Evolutionary conservation across 2,888 invertebrate genomes (phyloP), one percentile per base, ranked within the genome.

Genomic region (Rutpela maculata): DNA sequence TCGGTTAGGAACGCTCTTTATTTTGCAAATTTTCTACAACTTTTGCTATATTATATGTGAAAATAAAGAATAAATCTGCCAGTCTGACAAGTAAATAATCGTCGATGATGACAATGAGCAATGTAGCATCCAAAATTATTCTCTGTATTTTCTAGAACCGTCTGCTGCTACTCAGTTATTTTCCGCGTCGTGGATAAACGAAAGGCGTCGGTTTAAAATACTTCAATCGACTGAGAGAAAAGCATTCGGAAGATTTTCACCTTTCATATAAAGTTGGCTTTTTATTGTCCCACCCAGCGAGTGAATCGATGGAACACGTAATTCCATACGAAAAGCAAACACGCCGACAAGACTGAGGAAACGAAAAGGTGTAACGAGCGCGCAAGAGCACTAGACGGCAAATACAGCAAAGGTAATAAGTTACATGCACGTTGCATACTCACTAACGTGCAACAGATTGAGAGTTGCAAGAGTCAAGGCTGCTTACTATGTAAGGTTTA

Each of bases 351-450:
- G 38, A 15, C 59, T 35, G 12, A 65, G 31, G 67, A 35, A 31
- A 17, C 70, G 60, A 70, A 70, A 70, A 38, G 60, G 59, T 43
- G 70, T 18, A 26, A 19, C 15, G 60, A 56, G 35, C 1, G 57
- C 26, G 65, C 60, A 65, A 62, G 62, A 35, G 55, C 62, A 22
- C 60, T 31, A 18, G 38, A 26, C 22, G 62, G 70, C 63, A 69
- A 69, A 68, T 65, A 65, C 75, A 69, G 59, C 70, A 31, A 56
- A 43, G 7, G 75, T 68, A 70, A 75, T 75, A 63, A 75, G 75
- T 50, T 31, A 17, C 69, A 70, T 63, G 69, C 56, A 70, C 55
- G 18, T 7, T 63, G 75, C 70, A 69, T 63, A 18, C 68, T 50
- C 50, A 62, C 38, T 9, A 35, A n/a, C 31, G 57, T 56, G 70